A percentile compares a stretch with the other conserved stretches of the same genome.
phyloP scores from a whole-genome alignment of 1,140 invertebrate genomes.

The Drosophila burlai region DNA sequence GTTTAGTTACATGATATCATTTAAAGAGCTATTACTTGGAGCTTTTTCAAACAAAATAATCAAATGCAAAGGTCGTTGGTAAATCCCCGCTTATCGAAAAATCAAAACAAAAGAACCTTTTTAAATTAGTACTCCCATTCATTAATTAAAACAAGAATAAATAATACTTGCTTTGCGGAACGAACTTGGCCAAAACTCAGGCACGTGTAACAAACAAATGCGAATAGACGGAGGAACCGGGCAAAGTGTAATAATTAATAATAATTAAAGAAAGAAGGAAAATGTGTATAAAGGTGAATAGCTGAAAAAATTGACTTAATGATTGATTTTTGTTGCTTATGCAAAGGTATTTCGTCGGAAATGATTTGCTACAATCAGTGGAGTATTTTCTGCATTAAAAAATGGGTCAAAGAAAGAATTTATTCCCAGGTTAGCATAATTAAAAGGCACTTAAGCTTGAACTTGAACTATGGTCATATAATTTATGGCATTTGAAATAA shows the following conservation, averaged over 20 bases:
- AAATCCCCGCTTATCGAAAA: not conserved
- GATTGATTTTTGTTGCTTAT: constrained; percentile 25
- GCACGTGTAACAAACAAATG: constrained; percentile 44
- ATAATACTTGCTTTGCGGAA: constrained; percentile 18
- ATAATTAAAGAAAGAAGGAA: constrained; percentile 28
- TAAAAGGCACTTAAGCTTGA: constrained; percentile 1
- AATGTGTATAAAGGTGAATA: constrained; percentile 9
- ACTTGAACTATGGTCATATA: constrained; percentile 19
- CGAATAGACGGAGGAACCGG: constrained; percentile 1
- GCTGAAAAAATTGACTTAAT: constrained; percentile 5
- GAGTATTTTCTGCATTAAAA: not conserved
- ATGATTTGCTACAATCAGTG: constrained; percentile 28
- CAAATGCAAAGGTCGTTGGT: not conserved
- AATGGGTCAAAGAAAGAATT: constrained; percentile 38
- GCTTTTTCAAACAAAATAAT: constrained; percentile 8
- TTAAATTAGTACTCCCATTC: constrained; percentile 14
- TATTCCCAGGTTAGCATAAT: constrained; percentile 5
- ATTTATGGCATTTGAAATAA: constrained; percentile 1
- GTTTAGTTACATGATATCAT: not conserved
- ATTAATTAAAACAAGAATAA: constrained; percentile 23
- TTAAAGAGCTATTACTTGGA: not conserved
- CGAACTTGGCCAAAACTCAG: constrained; percentile 24
- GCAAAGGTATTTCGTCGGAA: constrained; percentile 24
- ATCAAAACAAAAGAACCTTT: not conserved
- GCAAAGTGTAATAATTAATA: constrained; percentile 42